These are phyloP conservation scores for Leucania comma DNA, from an alignment of 2,888 invertebrate species.

Conservation along the genomic window DNA sequence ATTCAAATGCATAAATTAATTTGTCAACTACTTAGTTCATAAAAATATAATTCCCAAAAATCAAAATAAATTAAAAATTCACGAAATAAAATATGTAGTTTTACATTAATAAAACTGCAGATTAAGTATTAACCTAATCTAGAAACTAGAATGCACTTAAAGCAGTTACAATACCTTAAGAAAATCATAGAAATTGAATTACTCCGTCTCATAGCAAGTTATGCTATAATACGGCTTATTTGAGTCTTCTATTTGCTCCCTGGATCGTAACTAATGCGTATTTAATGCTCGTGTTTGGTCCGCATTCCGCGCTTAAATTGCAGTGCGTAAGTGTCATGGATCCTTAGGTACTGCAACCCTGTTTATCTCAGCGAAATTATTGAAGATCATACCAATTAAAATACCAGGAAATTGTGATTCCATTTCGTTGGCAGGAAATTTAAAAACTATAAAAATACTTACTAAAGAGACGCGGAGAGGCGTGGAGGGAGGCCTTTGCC, in stretches of 20 bases:
- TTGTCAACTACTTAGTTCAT: too few relatives aligned
- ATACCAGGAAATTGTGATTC: background rate
- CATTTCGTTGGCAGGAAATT: background rate
- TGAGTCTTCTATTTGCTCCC: conserved; percentile 54
- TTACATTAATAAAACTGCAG: too few relatives aligned
- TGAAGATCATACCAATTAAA: background rate
- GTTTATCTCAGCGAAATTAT: background rate
- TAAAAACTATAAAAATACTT: background rate
- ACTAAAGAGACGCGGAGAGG: too few relatives aligned
- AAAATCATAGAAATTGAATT: conserved; percentile 37
- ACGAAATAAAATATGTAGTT: background rate
- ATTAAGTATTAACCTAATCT: background rate
- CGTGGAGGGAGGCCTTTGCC: too few relatives aligned
- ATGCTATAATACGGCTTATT: conserved; percentile 59
- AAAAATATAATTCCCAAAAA: too few relatives aligned
- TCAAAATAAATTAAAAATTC: too few relatives aligned
- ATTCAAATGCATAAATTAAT: too few relatives aligned
- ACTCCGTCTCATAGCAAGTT: conserved; percentile 30
- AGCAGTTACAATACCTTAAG: conserved; percentile 14
- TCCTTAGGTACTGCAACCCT: conserved; percentile 11
- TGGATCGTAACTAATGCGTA: conserved; percentile 66
- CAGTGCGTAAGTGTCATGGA: conserved; percentile 37
- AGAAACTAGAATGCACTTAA: background rate
- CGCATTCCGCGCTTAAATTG: conserved; percentile 52
- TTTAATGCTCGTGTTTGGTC: conserved; percentile 65